These are phyloP conservation scores for Thecocarcelia acutangulata DNA, from an alignment of 2,888 invertebrate genomes.

Conservation along the genomic window DNA sequence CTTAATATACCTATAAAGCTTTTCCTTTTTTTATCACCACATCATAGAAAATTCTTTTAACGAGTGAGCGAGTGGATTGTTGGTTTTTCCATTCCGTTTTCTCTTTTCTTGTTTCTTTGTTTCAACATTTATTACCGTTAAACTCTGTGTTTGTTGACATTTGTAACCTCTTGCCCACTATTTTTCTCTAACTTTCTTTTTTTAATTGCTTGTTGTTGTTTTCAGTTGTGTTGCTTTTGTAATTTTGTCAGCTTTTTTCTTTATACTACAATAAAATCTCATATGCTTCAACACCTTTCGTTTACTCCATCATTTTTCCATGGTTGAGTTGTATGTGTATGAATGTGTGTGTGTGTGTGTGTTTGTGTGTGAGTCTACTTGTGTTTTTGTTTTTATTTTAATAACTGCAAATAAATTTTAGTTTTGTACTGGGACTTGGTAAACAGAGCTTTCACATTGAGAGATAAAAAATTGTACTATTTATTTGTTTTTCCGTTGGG, in stretches of 20 bases:
- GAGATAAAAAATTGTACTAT: neutral
- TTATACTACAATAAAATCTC: constrained; percentile 24
- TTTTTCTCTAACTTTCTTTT: constrained; percentile 24
- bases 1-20: neutral
- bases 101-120: neutral
- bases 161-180: constrained; percentile 46
- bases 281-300: constrained; percentile 47
- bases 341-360: too few relatives aligned
- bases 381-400: constrained; percentile 4
- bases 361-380: constrained; percentile 14
- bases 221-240: constrained; percentile 30
- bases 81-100: constrained; percentile 3
- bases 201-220: constrained; percentile 9
- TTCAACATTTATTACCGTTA: constrained; percentile 6
- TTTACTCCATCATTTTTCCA: constrained; percentile 1
- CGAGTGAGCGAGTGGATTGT: constrained; percentile 5
- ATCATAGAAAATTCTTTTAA: constrained; percentile 6
- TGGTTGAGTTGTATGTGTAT: too few relatives aligned
- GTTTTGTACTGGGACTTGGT: constrained; percentile 1
- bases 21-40: constrained; percentile 3
- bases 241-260: constrained; percentile 10
- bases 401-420: neutral
- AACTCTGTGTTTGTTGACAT: constrained; percentile 45
- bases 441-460: constrained; percentile 1
- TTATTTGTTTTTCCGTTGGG: neutral